Percentiles rank a stretch among this genome's conserved stretches.
These are phyloP conservation scores for Periophthalmus magnuspinnatus DNA, from an alignment of 2,797 vertebrate genomes.

Conservation along the genomic window DNA sequence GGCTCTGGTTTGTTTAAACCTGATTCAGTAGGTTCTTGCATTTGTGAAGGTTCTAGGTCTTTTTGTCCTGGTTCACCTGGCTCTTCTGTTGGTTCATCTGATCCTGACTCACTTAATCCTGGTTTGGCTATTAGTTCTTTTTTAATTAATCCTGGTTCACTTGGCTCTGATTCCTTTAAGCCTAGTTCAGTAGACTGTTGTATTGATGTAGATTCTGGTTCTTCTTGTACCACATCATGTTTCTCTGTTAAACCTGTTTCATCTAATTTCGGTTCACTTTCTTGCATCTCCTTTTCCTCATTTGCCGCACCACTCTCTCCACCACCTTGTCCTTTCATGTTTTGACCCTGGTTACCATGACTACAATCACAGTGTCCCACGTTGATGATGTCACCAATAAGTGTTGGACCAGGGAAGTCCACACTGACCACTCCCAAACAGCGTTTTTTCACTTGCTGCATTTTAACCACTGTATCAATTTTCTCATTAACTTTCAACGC, in stretches of 20 bases:
- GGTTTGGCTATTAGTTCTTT: not conserved
- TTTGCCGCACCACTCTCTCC: not conserved
- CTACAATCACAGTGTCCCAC: slow-evolving; percentile 43
- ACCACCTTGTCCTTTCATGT: not conserved
- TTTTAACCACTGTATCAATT: slow-evolving; percentile 15
- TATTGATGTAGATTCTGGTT: not conserved
- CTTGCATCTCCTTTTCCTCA: not conserved
- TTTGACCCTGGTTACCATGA: not conserved
- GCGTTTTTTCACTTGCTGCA: not conserved
- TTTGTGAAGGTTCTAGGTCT: not conserved
- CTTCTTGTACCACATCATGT: too few relatives aligned
- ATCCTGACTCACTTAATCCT: too few relatives aligned
- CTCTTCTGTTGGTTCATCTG: fast-evolving
- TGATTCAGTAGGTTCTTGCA: not conserved
- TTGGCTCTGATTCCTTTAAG: not conserved
- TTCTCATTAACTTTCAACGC: slow-evolving; percentile 31
- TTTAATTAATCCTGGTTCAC: not conserved
- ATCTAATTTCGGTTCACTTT: not conserved
- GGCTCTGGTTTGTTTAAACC: too few relatives aligned
- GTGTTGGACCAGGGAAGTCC: slow-evolving; percentile 44
- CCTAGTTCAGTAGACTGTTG: not conserved
- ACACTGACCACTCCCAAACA: slow-evolving; percentile 55
- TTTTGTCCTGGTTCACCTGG: too few relatives aligned
- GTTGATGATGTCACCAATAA: slow-evolving; percentile 40
- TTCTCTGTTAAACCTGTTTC: not conserved